These are phyloP conservation scores for Potamarius usumacintae DNA, from an alignment of 2,113 vertebrate genomes.

Conservation along the genomic window DNA sequence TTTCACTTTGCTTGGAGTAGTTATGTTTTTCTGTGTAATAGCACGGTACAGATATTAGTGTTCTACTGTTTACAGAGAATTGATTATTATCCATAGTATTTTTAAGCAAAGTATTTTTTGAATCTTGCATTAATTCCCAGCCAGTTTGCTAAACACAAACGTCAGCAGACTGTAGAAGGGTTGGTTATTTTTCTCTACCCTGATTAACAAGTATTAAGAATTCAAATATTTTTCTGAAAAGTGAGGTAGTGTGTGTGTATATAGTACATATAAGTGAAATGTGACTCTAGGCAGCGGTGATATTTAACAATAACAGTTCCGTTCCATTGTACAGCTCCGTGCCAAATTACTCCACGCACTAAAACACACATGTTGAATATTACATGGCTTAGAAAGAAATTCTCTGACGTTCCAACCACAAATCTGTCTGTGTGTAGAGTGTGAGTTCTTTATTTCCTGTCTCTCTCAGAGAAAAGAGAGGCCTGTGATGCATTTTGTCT, in stretches of 20 bases:
- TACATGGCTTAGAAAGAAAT: neutral
- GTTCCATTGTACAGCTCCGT: slow-evolving; percentile 1
- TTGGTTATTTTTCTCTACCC: neutral
- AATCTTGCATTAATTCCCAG: slow-evolving; percentile 10
- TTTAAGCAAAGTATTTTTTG: slow-evolving; percentile 38
- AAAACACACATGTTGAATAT: slow-evolving; percentile 34
- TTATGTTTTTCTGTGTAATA: slow-evolving; percentile 1
- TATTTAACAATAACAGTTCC: neutral
- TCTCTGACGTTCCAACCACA: neutral
- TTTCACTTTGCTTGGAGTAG: slow-evolving; percentile 15
- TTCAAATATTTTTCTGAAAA: slow-evolving; percentile 24
- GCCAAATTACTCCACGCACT: slow-evolving; percentile 31
- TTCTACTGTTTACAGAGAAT: slow-evolving; percentile 44
- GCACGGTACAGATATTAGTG: slow-evolving; percentile 23
- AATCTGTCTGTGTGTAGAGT: neutral
- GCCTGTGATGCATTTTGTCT: slow-evolving; percentile 8
- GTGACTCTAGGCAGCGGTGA: neutral
- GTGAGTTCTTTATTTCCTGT: neutral
- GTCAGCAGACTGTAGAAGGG: neutral
- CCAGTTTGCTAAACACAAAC: neutral
- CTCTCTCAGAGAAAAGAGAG: neutral
- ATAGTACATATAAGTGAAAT: neutral
- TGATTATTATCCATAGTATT: slow-evolving; percentile 28
- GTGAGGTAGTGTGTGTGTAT: neutral
- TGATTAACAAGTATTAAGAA: slow-evolving; percentile 8